These are phyloP conservation scores for Myzus persicae DNA, from an alignment of 1,140 invertebrate genomes.

Conservation along the genomic window DNA sequence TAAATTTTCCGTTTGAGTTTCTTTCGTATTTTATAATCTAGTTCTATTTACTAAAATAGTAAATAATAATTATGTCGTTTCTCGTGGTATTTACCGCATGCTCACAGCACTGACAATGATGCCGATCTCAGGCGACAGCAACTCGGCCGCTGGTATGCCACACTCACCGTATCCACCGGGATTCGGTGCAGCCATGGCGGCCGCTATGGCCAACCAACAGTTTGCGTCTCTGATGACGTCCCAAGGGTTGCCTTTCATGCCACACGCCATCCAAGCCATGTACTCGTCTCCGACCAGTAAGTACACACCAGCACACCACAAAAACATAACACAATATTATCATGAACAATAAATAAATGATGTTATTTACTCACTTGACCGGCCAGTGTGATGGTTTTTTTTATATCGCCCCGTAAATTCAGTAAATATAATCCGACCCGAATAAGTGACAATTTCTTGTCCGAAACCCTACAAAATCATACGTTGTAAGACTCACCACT, in stretches of 20 bases:
- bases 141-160: background rate
- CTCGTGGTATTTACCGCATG: background rate
- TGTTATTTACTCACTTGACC: background rate
- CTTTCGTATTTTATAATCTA: background rate
- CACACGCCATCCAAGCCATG: constrained; percentile 64
- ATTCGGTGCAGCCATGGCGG: constrained; percentile 62
- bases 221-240: constrained; percentile 64
- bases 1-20: background rate
- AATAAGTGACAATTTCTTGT: background rate
- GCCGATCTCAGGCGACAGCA: constrained; percentile 4
- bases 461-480: background rate
- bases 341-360: background rate
- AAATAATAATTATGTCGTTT: background rate
- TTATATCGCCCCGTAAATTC: too few relatives aligned
- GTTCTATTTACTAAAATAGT: background rate
- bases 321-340: background rate
- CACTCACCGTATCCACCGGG: constrained; percentile 60
- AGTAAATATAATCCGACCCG: too few relatives aligned
- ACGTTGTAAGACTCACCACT: too few relatives aligned
- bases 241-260: constrained; percentile 64
- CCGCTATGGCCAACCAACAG: constrained; percentile 63
- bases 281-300: constrained; percentile 64
- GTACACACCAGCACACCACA: background rate
- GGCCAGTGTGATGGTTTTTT: too few relatives aligned
- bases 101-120: constrained; percentile 29